A percentile compares a stretch with the other conserved stretches of the same genome.
Evolutionary conservation across 2,113 vertebrate species (phyloP).

Genomic region (Peucedramus taeniatus): DNA sequence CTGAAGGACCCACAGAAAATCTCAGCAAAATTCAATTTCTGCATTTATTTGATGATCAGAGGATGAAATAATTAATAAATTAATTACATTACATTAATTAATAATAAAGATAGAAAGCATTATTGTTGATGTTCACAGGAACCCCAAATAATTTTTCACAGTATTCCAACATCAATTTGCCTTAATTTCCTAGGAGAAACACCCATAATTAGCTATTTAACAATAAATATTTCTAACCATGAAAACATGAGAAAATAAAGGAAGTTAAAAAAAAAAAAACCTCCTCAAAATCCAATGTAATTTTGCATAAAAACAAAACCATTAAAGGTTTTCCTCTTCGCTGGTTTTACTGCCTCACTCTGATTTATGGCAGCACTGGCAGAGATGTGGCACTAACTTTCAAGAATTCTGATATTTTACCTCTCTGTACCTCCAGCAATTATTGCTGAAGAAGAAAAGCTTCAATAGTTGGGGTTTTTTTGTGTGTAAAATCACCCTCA

Average conservation of each 20-base stretch:
- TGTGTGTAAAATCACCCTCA: background rate
- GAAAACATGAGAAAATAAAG: background rate
- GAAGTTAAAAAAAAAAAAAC: background rate
- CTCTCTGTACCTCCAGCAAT: background rate
- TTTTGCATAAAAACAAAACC: conserved; percentile 46
- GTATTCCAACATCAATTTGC: background rate
- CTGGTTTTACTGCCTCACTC: conserved; percentile 6
- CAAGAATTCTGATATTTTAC: background rate
- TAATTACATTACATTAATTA: too few relatives aligned
- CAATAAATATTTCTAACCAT: background rate
- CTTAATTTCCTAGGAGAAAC: background rate
- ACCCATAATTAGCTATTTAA: background rate
- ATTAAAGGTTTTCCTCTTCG: conserved; percentile 31
- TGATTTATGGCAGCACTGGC: conserved; percentile 18
- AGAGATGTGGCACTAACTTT: background rate
- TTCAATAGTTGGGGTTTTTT: background rate
- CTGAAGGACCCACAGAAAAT: background rate
- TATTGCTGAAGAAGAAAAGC: background rate
- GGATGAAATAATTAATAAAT: too few relatives aligned
- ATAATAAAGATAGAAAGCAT: background rate
- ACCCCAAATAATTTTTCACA: background rate
- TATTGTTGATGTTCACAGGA: accelerated
- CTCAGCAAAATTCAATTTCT: background rate
- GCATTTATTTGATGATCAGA: background rate
- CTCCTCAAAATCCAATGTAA: background rate